Evolutionary conservation across 2,113 vertebrate genomes (phyloP), one percentile per base, ranked within the genome.

Genomic region (Urocynchramus pylzowi): DNA sequence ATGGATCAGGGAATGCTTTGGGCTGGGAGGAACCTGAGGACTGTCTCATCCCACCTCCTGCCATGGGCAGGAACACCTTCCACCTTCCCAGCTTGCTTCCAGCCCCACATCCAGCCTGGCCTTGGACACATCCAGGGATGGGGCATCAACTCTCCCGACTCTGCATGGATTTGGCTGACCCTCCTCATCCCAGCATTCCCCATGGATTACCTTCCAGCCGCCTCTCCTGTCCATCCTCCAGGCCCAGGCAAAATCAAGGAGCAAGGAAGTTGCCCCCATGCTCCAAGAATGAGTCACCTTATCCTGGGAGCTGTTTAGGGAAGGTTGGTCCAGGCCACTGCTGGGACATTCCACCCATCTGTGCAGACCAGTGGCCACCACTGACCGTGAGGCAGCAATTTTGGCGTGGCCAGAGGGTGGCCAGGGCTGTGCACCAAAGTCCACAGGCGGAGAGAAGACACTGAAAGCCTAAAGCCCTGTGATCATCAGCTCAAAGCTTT

Each of bases 191-290:
- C 67, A 47, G 35, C 13, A 79, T 28, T 37, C 30, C 33, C 49
- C 15, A 8, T 3, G 31, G 35, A 45, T 24, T 12, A 1, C 0
- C 0, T 20, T 27, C 12, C 53, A 14, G 53, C 31, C 20, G 7
- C 50, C 11, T 39, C 21, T 31, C 39, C 31, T 35, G 35, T 24
- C 71, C 90, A 64, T 24, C 21, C 28, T 65, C 57, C 84, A 41
- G 44, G 54, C 21, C 22, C 45, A 54, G 67, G 83, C 16, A 33
- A 56, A 42, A 21, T 2, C 15, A 31, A 45, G 37, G 47, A 53
- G 42, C 12, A 47, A 47, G 35, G 69, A 31, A 50, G 16, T 13
- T 35, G 7, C 12, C 37, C 50, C 27, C n/a, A 3, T 2, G 1
- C 16, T 74, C 35, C 65, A 69, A 23, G n/a, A 31, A 21, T 1